Percentiles rank a stretch among this genome's conserved stretches.
phyloP scores from a whole-genome alignment of 64 coral and sea anemone species.

The Trachythela sp. region DNA sequence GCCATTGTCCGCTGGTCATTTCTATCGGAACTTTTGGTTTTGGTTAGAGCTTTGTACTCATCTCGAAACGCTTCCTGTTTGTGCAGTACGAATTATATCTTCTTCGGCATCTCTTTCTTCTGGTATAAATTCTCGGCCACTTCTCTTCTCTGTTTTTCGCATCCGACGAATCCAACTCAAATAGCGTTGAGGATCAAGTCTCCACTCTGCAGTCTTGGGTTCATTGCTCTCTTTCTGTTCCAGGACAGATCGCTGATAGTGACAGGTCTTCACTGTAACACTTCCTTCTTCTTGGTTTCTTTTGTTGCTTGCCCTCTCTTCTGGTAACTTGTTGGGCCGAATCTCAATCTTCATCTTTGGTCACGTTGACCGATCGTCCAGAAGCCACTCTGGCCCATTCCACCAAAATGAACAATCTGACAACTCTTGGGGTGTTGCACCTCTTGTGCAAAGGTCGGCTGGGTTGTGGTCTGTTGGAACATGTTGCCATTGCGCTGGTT shows the following conservation, averaged over 20 bases:
- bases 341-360: neutral
- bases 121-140: slow-evolving; percentile 6
- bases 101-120: slow-evolving; percentile 53
- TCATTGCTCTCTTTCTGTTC: neutral
- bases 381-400: slow-evolving; percentile 18
- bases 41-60: slow-evolving; percentile 49
- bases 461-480: neutral
- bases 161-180: slow-evolving; percentile 47
- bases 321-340: neutral
- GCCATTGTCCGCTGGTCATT: neutral
- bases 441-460: slow-evolving; percentile 26
- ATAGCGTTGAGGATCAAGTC: slow-evolving; percentile 26
- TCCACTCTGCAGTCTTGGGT: neutral
- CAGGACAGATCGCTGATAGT: neutral
- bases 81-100: slow-evolving; percentile 30
- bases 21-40: neutral
- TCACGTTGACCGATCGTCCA: neutral
- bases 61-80: slow-evolving; percentile 23
- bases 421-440: slow-evolving; percentile 12
- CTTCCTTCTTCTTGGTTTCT: neutral
- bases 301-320: neutral
- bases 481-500: slow-evolving; percentile 41
- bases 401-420: slow-evolving; percentile 27
- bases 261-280: neutral
- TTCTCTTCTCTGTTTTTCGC: slow-evolving; percentile 29